These are phyloP conservation scores for Knipowitschia caucasica DNA, from an alignment of 2,797 vertebrate genomes.

Conservation along the genomic window DNA sequence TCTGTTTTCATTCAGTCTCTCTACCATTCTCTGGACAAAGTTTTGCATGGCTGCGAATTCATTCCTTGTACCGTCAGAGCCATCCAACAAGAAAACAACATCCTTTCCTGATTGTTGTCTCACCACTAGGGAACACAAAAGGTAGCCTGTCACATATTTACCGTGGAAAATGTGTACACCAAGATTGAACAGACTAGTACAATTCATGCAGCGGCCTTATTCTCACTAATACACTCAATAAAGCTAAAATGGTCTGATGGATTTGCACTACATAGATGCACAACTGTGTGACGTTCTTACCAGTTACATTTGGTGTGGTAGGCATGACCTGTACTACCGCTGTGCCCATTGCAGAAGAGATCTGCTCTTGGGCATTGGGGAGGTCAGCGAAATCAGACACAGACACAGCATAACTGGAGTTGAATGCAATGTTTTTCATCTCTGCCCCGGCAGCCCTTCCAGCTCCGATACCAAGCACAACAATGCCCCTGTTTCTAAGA, in stretches of 20 bases:
- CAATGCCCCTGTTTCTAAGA: constrained; percentile 4
- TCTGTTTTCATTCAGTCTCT: constrained; percentile 37
- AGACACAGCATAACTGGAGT: constrained; percentile 36
- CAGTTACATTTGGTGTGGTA: constrained; percentile 37
- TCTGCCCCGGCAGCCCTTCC: constrained; percentile 1
- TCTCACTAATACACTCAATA: too few relatives aligned
- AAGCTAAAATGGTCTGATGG: too few relatives aligned
- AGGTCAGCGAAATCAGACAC: constrained; percentile 46
- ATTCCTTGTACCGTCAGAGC: constrained; percentile 43
- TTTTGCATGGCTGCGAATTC: constrained; percentile 54
- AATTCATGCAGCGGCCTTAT: not conserved
- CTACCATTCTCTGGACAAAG: constrained; percentile 52
- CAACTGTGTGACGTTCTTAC: constrained; percentile 35
- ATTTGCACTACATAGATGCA: too few relatives aligned
- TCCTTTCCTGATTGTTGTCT: constrained; percentile 30
- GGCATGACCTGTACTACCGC: constrained; percentile 8
- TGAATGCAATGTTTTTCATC: constrained; percentile 32
- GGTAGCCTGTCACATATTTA: not conserved
- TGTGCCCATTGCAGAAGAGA: constrained; percentile 7
- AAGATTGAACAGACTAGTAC: not conserved
- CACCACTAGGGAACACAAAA: constrained; percentile 22
- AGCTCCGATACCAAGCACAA: constrained; percentile 2
- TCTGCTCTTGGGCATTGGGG: constrained; percentile 41
- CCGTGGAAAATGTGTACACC: not conserved
- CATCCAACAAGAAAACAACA: constrained; percentile 63